Base-by-base conservation (phyloP, 2,113 vertebrate species). In the Notechis scutatus region DNA sequence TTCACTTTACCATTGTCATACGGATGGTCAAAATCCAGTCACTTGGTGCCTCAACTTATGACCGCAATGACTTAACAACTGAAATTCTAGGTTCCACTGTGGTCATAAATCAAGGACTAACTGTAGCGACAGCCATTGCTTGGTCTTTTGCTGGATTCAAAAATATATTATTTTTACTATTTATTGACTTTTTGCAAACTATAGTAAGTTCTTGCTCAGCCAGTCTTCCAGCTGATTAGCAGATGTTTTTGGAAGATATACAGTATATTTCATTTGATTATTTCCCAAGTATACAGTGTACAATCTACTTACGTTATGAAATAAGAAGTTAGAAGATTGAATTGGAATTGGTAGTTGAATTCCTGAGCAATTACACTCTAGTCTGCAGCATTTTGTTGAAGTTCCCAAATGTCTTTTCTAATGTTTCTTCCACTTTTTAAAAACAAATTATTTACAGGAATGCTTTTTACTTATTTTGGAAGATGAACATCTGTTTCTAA, bases 131-230 rank as follows among this genome's bases (percentile, higher is more conserved):
- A 61, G 50, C 42, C 26, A 23, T 81, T 81, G 5, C 20, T 85
- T 45, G 52, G 52, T 11, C 34, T 86, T 61, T 57, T 26, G 26
- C 61, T 92, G 57, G 93, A 88, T 94, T 89, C 23, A 81, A 91
- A 94, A 90, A 91, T 54, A 89, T 57, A 47, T 81, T 81, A 64
- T 34, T 69, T 61, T 92, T 64, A 34, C 24, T 92, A 45, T 92
- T 34, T 59, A 87, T 64, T 39, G 6, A 52, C n/a, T 88, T 39
- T 50, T n/a, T 55, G 59, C 47, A 81, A 81, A 81, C 15, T 8
- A 81, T 52, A 42, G 2, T 23, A 54, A 23, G 56, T 26, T 39
- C 18, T 56, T 87, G 8, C 29, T 87, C 29, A 34, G 42, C 42
- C n/a, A 42, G 1, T 42, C 24, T 26, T 57, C 55, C 34, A 50